Evolutionary conservation across 2,797 vertebrate genomes (phyloP).

Genomic region (Lemur catta): DNA sequence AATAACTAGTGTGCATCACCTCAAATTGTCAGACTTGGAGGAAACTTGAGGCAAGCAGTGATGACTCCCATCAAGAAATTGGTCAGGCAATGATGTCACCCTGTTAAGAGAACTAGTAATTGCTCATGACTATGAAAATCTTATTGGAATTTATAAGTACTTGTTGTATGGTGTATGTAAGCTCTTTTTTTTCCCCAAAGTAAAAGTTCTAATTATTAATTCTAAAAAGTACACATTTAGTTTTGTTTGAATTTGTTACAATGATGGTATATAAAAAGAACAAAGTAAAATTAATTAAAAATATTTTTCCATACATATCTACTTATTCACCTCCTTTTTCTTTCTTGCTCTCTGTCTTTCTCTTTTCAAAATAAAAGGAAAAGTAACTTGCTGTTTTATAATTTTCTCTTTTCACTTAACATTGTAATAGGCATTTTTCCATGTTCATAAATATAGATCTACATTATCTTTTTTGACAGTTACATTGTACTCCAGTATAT

Average conservation of each 20-base stretch:
- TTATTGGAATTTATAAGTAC: slow-evolving; percentile 22
- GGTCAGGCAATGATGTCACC: neutral
- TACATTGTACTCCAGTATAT: neutral
- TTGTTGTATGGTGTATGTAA: neutral
- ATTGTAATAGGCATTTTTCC: neutral
- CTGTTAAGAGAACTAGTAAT: neutral
- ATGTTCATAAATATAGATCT: slow-evolving; percentile 15
- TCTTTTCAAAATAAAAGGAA: slow-evolving; percentile 29
- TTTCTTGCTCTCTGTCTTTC: neutral
- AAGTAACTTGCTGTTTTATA: neutral
- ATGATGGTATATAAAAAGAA: neutral
- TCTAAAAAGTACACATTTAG: slow-evolving; percentile 1
- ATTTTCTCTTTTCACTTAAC: neutral
- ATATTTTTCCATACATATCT: neutral
- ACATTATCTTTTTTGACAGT: neutral
- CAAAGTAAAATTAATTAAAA: slow-evolving; percentile 44
- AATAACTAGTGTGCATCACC: neutral
- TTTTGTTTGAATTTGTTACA: slow-evolving; percentile 11
- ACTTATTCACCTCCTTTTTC: neutral
- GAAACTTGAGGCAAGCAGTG: neutral
- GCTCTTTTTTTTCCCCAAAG: neutral
- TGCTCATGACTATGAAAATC: neutral
- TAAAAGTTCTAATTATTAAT: slow-evolving; percentile 34
- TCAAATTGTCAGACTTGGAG: slow-evolving; percentile 17
- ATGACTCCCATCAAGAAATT: slow-evolving; percentile 2